Evolutionary conservation across 2,113 vertebrate species (phyloP).

Genomic region (Chaetodon trifascialis): DNA sequence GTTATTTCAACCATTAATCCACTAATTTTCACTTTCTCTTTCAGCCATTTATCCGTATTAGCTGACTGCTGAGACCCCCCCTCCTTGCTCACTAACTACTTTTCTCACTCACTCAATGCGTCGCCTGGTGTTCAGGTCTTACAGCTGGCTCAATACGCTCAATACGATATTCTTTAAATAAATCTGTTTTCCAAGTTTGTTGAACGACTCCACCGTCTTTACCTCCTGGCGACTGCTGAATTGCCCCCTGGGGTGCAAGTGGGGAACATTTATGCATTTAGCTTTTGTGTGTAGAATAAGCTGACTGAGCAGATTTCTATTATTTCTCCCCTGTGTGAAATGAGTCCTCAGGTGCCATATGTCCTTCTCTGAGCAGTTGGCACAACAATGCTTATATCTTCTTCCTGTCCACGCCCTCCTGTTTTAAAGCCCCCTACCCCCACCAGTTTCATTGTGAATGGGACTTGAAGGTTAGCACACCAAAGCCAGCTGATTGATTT

Average conservation of each 20-base stretch:
- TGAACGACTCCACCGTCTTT: not conserved
- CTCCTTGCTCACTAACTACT: not conserved
- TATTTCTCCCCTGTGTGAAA: conserved; percentile 54
- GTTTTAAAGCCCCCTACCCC: not conserved
- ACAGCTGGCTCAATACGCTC: not conserved
- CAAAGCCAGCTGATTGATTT: conserved; percentile 64
- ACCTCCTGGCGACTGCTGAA: not conserved
- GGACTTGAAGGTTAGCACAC: conserved; percentile 64
- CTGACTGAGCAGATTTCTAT: conserved; percentile 66
- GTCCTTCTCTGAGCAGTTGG: conserved; percentile 38
- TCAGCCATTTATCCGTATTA: not conserved
- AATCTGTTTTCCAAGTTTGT: not conserved
- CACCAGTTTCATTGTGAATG: conserved; percentile 23
- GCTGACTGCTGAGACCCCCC: too few species aligned
- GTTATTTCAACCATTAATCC: not conserved
- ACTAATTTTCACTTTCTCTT: not conserved
- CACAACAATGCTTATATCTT: conserved; percentile 43
- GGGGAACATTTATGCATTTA: not conserved
- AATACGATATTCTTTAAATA: not conserved
- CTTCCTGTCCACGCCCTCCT: conserved; percentile 41
- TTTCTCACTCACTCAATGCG: not conserved
- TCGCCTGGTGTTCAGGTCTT: not conserved
- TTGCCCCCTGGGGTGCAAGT: not conserved
- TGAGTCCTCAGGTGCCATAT: conserved; percentile 54
- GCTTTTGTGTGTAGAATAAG: conserved; percentile 19